Conservation (phyloP, 2,113 vertebrate species). For the Crotophaga sulcirostris region DNA sequence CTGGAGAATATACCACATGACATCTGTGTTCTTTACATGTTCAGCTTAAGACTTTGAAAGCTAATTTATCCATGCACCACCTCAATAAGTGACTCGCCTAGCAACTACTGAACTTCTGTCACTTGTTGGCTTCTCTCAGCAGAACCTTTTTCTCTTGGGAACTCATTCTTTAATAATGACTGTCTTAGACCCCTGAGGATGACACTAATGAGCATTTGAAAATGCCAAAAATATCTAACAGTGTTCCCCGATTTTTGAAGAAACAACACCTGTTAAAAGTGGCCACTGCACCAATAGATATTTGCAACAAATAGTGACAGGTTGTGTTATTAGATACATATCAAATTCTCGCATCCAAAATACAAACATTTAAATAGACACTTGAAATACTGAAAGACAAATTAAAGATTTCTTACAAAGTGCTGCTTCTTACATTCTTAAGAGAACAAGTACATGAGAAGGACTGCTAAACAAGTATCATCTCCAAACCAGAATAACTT, state of each 20-base stretch:
- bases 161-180: constrained; percentile 71
- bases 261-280: constrained; percentile 50
- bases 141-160: constrained; percentile 56
- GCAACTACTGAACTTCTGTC: constrained; percentile 73
- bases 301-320: constrained; percentile 13
- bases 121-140: constrained; percentile 65
- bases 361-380: constrained; percentile 17
- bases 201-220: constrained; percentile 79
- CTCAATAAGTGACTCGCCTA: constrained; percentile 62
- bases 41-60: constrained; percentile 77
- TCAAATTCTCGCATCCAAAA: constrained; percentile 2
- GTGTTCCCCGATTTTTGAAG: constrained; percentile 16
- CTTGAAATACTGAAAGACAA: constrained; percentile 15
- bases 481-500: neutral
- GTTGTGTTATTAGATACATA: neutral
- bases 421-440: neutral
- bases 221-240: constrained; percentile 70
- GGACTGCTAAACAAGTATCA: neutral
- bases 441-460: neutral
- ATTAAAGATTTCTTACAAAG: constrained; percentile 43
- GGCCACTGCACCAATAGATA: neutral
- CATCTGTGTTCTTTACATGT: constrained; percentile 73
- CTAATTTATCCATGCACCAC: constrained; percentile 76
- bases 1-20: constrained; percentile 75
- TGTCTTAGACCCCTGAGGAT: constrained; percentile 63